Evolutionary conservation across 2,113 vertebrate species (phyloP).

Genomic region (Antennarius striatus): DNA sequence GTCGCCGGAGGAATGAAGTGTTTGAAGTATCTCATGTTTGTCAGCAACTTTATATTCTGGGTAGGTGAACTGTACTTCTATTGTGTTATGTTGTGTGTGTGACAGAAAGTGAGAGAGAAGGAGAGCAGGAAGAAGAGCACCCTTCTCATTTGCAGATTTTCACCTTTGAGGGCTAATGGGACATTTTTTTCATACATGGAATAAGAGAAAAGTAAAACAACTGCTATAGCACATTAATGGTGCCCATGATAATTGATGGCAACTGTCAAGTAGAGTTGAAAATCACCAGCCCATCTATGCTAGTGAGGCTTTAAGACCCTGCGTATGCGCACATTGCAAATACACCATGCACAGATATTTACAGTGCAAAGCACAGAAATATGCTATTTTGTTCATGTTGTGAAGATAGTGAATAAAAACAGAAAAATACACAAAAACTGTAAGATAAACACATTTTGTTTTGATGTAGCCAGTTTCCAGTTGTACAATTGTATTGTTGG

Average conservation of each 20-base stretch:
- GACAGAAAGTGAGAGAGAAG: background rate
- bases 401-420: background rate
- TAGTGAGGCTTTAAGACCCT: too few relatives aligned
- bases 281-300: too few relatives aligned
- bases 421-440: too few relatives aligned
- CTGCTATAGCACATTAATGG: too few relatives aligned
- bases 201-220: background rate
- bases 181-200: background rate
- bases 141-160: background rate
- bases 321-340: too few relatives aligned
- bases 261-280: background rate
- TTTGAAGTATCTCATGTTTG: constrained; percentile 78
- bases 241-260: too few relatives aligned
- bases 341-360: too few relatives aligned
- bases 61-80: constrained; percentile 66
- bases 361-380: too few relatives aligned
- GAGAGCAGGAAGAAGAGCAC: background rate
- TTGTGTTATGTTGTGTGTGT: background rate
- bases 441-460: too few relatives aligned
- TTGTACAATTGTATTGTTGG: too few relatives aligned
- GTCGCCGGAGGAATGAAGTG: constrained; percentile 69
- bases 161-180: background rate
- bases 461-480: too few relatives aligned
- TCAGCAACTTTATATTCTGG: constrained; percentile 76
- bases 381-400: too few relatives aligned